These are phyloP conservation scores for Drosophila emarginata DNA, from an alignment of 2,888 invertebrate species.

Conservation along the genomic window DNA sequence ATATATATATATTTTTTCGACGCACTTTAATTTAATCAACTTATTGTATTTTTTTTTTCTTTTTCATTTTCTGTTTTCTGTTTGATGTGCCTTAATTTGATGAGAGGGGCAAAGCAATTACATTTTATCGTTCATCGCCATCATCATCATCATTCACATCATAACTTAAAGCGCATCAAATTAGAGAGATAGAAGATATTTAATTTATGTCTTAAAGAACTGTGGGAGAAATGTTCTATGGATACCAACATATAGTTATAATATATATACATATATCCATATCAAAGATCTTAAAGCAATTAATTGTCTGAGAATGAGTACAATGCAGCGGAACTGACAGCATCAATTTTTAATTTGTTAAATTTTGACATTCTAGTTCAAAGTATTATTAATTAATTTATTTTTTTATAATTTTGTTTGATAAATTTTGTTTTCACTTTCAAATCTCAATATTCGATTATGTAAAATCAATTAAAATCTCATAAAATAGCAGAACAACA, in stretches of 20 bases:
- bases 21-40: constrained; percentile 66
- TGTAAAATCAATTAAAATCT: constrained; percentile 38
- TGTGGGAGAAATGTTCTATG: constrained; percentile 53
- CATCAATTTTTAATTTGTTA: not conserved
- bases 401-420: not conserved
- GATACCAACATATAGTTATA: not conserved
- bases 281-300: constrained; percentile 13
- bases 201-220: constrained; percentile 70
- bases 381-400: not conserved
- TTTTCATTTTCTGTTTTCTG: constrained; percentile 55
- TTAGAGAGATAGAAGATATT: constrained; percentile 44
- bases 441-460: not conserved
- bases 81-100: constrained; percentile 63
- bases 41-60: constrained; percentile 37
- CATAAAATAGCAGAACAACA: constrained; percentile 24
- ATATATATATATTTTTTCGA: constrained; percentile 12
- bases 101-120: constrained; percentile 60
- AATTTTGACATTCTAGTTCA: not conserved
- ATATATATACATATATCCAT: not conserved
- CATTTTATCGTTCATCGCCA: constrained; percentile 48
- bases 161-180: constrained; percentile 47
- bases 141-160: constrained; percentile 42
- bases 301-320: constrained; percentile 20
- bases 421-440: not conserved
- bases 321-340: constrained; percentile 1